Conservation (phyloP, 2,888 invertebrate genomes). For the Tachina fera region DNA sequence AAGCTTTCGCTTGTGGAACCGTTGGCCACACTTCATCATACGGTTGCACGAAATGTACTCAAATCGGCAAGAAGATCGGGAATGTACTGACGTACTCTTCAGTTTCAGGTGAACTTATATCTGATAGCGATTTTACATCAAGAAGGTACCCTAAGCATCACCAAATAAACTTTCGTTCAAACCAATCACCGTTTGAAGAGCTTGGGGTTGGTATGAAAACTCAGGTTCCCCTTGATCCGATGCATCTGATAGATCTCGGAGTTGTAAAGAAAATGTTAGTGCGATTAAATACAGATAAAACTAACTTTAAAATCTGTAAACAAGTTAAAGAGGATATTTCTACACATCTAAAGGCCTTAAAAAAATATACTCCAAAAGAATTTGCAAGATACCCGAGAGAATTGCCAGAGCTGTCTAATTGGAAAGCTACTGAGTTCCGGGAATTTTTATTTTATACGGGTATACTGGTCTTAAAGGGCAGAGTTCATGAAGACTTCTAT, state of each 20-base stretch:
- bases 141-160: constrained; percentile 28
- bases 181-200: constrained; percentile 39
- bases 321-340: constrained; percentile 17
- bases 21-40: background rate
- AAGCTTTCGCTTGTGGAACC: constrained; percentile 27
- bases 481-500: no score
- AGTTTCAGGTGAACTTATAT: constrained; percentile 1
- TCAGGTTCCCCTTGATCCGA: constrained; percentile 34
- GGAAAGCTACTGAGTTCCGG: no score
- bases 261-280: background rate
- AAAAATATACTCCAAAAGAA: background rate
- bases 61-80: background rate
- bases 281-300: background rate
- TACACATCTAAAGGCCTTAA: constrained; percentile 1
- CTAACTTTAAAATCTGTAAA: constrained; percentile 15
- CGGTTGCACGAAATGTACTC: constrained; percentile 22
- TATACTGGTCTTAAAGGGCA: no score
- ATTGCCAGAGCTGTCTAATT: no score
- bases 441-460: no score
- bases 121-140: constrained; percentile 25
- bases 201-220: constrained; percentile 17
- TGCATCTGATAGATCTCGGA: background rate
- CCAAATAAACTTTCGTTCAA: constrained; percentile 32
- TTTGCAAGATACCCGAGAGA: no score
- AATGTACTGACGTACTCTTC: constrained; percentile 5